Base-by-base conservation (phyloP, 2,888 invertebrate genomes). In the Drosophila nr. medialis region DNA sequence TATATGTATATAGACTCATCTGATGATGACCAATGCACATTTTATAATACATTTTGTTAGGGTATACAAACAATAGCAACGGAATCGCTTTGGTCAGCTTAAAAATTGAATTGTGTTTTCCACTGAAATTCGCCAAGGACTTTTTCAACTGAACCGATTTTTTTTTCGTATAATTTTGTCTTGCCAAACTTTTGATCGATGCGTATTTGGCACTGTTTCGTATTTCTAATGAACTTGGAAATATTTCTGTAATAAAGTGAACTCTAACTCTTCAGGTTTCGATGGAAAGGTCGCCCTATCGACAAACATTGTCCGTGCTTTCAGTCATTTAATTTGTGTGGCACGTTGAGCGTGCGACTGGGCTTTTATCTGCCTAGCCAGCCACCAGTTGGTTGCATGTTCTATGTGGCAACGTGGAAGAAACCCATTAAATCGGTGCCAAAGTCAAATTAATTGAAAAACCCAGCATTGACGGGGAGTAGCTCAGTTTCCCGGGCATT, bases 301-400 rank as follows among this genome's bases (percentile, higher is more conserved):
- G 36, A 36, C 24, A 30, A 45, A 42, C 24, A 5, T 27, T 58
- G 59, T 69, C 45, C 74, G 74, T 74, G 74, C 18, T 48, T 53
- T 53, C 15, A 60, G 66, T 51, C 60, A 72, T 55, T 72, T 72
- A 51, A 60, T 60, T 60, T 42, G 36, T 36, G 36, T 18, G 27
- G 45, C 53, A 18, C 67, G 50, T 56, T 77, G 63, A 76, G 72
- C 77, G 75, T 76, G 75, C 53, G 64, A 76, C 54, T 66, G 18
- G 48, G n/a, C 36, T 49, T 42, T 48, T 24, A 13, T 21, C 29
- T 30, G 27, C 32, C 21, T 69, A 48, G 21, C 38, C 38, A 55
- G 42, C 38, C 38, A 32, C 15, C 30, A 34, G 60, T 29, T 24
- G 45, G 50, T 38, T 59, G 60, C 61, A 55, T 61, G 54, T 36